Base-by-base conservation (phyloP, 2,113 vertebrate species). In the Alouatta palliata region DNA sequence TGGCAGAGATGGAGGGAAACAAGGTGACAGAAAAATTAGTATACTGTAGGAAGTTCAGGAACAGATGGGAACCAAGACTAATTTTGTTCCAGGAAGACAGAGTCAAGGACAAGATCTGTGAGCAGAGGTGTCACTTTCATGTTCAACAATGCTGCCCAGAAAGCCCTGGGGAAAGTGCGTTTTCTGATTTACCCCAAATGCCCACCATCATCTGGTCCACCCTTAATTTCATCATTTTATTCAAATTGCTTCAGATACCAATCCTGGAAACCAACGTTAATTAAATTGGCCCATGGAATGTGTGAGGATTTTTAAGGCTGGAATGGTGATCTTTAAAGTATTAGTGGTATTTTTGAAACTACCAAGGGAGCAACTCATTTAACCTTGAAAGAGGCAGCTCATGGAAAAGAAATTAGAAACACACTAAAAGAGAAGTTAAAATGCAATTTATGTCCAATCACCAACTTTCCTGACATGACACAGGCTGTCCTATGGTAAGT, bases 261-360 rank as follows among this genome's bases (percentile, higher is more conserved):
- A 23, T 66, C 83, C 47, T n/a, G 66, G 90, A 66, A 82, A 66
- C 30, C 54, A 64, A 30, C 8, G n/a, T 64, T 64, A 56, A 71
- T 71, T 61, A 80, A 86, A 17, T 64, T 66, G 73, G 81, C 30
- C 66, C 73, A 16, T 35, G 23, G 86, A 85, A 40, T 84, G 30
- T 61, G 71, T 21, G 40, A 45, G 64, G 43, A 8, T 64, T 64
- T 79, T 64, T 37, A 37, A 79, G 79, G 61, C 84, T 23, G 61
- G 87, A 80, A 64, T 71, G 58, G 87, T 43, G 61, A 14, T 76
- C 40, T 56, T 82, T 68, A 43, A 81, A 87, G 49, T 23, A 68
- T 47, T 61, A 49, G 43, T 61, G 88, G 83, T 91, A 27, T 58
- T 77, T 91, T 76, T 70, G 56, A 70, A 96, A 91, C 27, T 14